Conservation (phyloP, 2,888 invertebrate species). For the Anagyrus pseudococci region DNA sequence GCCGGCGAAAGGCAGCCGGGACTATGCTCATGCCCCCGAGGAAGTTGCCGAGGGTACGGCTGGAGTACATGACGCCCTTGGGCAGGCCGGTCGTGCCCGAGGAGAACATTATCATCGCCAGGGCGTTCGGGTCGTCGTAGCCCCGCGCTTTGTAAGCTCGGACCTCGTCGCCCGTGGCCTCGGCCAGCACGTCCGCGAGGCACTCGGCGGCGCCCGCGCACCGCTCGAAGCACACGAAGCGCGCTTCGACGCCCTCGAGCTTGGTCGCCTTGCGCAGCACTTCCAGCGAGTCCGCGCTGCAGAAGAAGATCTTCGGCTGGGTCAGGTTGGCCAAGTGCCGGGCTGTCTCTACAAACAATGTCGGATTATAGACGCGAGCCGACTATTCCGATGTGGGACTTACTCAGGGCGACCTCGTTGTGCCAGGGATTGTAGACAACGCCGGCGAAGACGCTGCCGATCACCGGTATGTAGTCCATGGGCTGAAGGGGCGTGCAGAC, state of each 20-base stretch:
- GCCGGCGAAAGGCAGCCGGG: neutral
- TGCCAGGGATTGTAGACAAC: conserved; percentile 51
- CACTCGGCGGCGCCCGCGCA: conserved; percentile 32
- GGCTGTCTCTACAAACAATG: conserved; percentile 42
- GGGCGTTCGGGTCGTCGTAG: conserved; percentile 35
- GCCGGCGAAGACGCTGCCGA: conserved; percentile 46
- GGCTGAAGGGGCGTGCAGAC: conserved; percentile 48
- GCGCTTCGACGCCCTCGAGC: conserved; percentile 39
- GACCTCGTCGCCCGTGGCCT: conserved; percentile 40
- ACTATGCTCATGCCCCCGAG: neutral
- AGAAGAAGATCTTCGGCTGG: conserved; percentile 50
- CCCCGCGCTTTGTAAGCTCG: conserved; percentile 41
- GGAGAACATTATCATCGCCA: conserved; percentile 49
- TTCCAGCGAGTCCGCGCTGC: conserved; percentile 29
- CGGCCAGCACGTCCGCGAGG: conserved; percentile 42
- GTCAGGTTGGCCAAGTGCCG: conserved; percentile 45
- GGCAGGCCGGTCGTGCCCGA: conserved; percentile 55
- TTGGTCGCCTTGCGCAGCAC: conserved; percentile 38
- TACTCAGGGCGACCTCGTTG: conserved; percentile 44
- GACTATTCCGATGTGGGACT: conserved; percentile 11
- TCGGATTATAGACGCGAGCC: neutral
- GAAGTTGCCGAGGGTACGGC: conserved; percentile 41
- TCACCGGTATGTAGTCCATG: conserved; percentile 45
- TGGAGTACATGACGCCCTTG: conserved; percentile 50
- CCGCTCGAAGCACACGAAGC: conserved; percentile 46